Base-by-base conservation (phyloP, 2,888 invertebrate genomes). In the Cyaniris semiargus region DNA sequence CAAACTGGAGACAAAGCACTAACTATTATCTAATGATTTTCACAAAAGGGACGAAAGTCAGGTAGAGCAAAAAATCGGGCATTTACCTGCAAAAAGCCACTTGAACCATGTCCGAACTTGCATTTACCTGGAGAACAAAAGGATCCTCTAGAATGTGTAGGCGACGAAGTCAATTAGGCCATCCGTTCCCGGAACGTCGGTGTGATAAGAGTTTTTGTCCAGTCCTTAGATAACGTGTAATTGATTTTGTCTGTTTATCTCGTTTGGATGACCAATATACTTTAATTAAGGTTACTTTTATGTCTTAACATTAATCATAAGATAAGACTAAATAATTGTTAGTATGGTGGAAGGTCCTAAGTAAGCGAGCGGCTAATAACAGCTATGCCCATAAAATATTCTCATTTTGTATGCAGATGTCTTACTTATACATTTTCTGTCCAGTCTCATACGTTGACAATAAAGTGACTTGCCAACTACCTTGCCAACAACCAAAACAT, bases 151-250 rank as follows among this genome's bases (percentile, higher is more conserved):
- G 72, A 87, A 87, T 87, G 91, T 88, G 93, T 94, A 90, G 94
- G 93, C 93, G 93, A 90, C 89, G 86, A 89, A 90, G 92, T 93
- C 93, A 93, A 93, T 93, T 93, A 94, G 93, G 88, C 88, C 92
- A 92, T 93, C 93, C 93, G 92, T 94, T 94, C 93, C 93, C 86
- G 91, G 93, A 94, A 93, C 88, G 86, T 86, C 91, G 87, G 90
- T 83, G 84, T 88, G 92, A 92, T 92, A 93, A 93, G 89, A 86
- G 83, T 86, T 86, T 88, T 85, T 84, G 80, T 89, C 85, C 86
- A 79, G 79, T 79, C 80, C 80, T 84, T 76, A 74, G 60, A 76
- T 76, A 76, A 76, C 70, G 27, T 71, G 77, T 31, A 76, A 72
- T 76, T 75, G 74, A 79, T 76, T 60, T 76, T 72, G 72, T n/a